Conservation (phyloP, 2,888 invertebrate genomes). For the Heliconius sara region DNA sequence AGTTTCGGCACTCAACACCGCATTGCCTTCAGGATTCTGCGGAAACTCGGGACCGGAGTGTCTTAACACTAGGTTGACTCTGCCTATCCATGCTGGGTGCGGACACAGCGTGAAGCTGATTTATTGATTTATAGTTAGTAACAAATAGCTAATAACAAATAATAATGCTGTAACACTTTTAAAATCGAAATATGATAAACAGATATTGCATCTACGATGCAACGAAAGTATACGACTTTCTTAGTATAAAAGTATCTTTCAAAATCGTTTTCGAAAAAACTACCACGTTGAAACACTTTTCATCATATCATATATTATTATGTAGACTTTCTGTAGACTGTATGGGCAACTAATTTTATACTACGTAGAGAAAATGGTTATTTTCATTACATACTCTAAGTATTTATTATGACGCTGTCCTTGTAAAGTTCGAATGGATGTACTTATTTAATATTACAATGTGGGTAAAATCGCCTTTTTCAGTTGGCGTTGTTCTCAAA, state of each 20-base stretch:
- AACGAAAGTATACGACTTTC: background rate
- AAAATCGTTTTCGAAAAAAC: background rate
- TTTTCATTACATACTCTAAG: background rate
- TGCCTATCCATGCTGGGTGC: too few relatives aligned
- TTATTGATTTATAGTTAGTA: too few relatives aligned
- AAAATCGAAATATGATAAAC: background rate
- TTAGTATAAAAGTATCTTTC: background rate
- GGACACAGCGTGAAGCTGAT: too few relatives aligned
- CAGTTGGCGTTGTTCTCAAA: background rate
- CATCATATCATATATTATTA: background rate
- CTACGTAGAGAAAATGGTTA: background rate
- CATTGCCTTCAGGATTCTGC: too few relatives aligned
- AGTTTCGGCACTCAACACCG: too few relatives aligned
- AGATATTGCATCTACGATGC: background rate
- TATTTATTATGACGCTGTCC: background rate
- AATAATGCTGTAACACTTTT: background rate
- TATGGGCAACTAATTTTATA: background rate
- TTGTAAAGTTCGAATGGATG: background rate
- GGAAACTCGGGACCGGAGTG: too few relatives aligned
- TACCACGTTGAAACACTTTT: background rate
- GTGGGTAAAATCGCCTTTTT: background rate
- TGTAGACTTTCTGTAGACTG: background rate
- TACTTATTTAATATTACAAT: background rate
- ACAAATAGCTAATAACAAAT: too few relatives aligned
- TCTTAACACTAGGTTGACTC: too few relatives aligned